These are phyloP conservation scores for Pampusana beccarii DNA, from an alignment of 2,113 vertebrate genomes.

Conservation along the genomic window DNA sequence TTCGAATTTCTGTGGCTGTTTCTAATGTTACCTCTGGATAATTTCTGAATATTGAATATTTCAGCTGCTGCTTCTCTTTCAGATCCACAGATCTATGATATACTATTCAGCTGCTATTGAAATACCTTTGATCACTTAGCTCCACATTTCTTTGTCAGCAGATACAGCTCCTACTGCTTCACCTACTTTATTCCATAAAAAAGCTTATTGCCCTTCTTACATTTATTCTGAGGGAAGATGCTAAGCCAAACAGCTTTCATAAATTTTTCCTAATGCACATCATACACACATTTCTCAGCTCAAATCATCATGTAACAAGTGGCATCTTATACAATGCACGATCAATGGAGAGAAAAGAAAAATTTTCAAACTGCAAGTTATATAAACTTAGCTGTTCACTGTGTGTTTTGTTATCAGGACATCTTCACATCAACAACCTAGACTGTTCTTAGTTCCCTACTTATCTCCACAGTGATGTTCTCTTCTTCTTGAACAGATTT, in stretches of 20 bases:
- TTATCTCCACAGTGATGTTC: neutral
- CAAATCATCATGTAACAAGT: neutral
- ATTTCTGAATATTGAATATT: constrained; percentile 20
- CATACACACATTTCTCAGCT: neutral
- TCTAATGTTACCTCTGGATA: neutral
- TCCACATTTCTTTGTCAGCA: neutral
- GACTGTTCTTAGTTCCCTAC: neutral
- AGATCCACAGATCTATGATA: neutral
- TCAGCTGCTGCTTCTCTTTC: constrained; percentile 11
- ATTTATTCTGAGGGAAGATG: neutral
- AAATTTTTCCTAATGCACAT: neutral
- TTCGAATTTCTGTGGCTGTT: neutral
- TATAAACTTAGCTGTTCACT: neutral
- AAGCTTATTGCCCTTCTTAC: neutral
- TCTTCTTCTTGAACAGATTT: neutral
- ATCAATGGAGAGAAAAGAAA: neutral
- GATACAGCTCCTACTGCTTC: neutral
- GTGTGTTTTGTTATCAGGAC: neutral
- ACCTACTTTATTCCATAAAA: neutral
- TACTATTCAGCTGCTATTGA: neutral
- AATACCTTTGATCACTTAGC: constrained; percentile 40
- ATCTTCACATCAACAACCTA: neutral
- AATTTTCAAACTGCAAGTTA: neutral
- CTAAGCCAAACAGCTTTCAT: neutral
- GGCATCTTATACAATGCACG: neutral